These are phyloP conservation scores for Drymonia ruficornis DNA, from an alignment of 2,888 invertebrate species.

Conservation along the genomic window DNA sequence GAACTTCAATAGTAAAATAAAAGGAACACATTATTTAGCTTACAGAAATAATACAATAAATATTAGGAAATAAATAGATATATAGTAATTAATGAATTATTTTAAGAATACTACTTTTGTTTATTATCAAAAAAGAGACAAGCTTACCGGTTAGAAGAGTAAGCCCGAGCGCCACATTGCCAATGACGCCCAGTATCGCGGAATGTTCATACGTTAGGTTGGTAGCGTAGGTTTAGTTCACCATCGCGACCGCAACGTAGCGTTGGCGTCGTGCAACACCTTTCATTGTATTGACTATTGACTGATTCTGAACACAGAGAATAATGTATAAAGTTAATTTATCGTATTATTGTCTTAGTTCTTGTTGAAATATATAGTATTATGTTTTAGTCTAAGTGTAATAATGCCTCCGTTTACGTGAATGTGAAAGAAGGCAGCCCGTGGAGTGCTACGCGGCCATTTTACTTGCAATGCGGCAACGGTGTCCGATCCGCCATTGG, in stretches of 20 bases:
- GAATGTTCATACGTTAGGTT: conserved; percentile 69
- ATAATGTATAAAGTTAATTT: conserved; percentile 88
- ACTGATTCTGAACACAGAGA: conserved; percentile 86
- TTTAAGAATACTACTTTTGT: conserved; percentile 4
- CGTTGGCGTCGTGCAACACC: conserved; percentile 88
- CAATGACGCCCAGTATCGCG: conserved; percentile 78
- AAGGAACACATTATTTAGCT: not conserved
- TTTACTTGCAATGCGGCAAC: conserved; percentile 90
- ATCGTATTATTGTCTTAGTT: conserved; percentile 83
- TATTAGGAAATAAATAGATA: not conserved
- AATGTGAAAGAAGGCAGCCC: conserved; percentile 81
- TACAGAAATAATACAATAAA: not conserved
- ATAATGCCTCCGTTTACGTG: conserved; percentile 81
- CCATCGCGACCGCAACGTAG: conserved; percentile 84
- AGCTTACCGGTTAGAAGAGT: conserved; percentile 57
- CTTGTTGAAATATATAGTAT: conserved; percentile 77
- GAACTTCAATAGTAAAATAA: conserved; percentile 11
- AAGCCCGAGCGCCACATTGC: conserved; percentile 72
- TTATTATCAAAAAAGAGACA: conserved; percentile 50
- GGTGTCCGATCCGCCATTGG: conserved; percentile 90
- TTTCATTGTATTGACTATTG: conserved; percentile 91
- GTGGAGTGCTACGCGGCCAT: conserved; percentile 87
- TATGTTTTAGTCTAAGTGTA: conserved; percentile 82
- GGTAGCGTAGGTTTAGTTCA: conserved; percentile 79
- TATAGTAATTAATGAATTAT: not conserved